These are phyloP conservation scores for Euproctis similis DNA, from an alignment of 2,888 invertebrate species.

Conservation along the genomic window DNA sequence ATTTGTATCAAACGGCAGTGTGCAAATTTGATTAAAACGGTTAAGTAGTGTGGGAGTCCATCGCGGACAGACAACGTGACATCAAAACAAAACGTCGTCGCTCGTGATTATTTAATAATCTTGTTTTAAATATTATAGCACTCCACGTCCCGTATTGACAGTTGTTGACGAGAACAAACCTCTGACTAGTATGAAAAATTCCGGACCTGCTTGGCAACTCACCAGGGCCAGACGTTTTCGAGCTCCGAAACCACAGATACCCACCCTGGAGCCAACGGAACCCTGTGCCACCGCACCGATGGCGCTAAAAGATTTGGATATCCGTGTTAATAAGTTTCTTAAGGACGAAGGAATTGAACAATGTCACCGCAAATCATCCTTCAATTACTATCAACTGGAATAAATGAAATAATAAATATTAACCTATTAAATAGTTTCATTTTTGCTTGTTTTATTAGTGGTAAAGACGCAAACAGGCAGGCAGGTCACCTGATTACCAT, in stretches of 20 bases:
- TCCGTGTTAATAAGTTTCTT: constrained; percentile 47
- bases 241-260: constrained; percentile 41
- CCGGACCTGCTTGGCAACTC: constrained; percentile 55
- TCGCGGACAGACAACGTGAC: too few relatives aligned
- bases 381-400: not conserved
- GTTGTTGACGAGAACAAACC: constrained; percentile 41
- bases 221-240: constrained; percentile 58
- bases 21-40: too few relatives aligned
- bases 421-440: not conserved
- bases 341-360: constrained; percentile 20
- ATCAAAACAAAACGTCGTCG: too few relatives aligned
- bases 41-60: too few relatives aligned
- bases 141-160: constrained; percentile 44
- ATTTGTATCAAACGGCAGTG: too few relatives aligned
- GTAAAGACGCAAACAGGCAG: too few relatives aligned
- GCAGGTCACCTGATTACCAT: too few relatives aligned
- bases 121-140: constrained; percentile 27
- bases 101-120: not conserved
- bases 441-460: too few relatives aligned
- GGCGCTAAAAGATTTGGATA: constrained; percentile 51
- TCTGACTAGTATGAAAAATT: constrained; percentile 39
- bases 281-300: constrained; percentile 47
- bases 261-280: constrained; percentile 44
- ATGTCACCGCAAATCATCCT: constrained; percentile 1
- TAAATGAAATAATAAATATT: constrained; percentile 1